Conservation (phyloP, 2,888 invertebrate genomes). For the Aleiodes leptofemur region DNA sequence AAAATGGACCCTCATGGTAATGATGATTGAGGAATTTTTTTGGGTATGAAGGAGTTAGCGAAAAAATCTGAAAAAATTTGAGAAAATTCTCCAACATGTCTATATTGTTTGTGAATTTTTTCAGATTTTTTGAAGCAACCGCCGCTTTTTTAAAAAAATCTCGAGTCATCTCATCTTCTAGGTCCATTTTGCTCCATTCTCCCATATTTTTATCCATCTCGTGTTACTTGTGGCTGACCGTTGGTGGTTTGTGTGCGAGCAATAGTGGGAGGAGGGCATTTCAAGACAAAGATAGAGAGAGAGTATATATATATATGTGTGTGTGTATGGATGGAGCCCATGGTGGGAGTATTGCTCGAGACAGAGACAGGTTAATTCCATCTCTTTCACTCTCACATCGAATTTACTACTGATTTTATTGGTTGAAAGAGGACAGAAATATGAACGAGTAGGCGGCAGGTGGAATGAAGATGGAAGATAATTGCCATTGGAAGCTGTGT, state of each 20-base stretch:
- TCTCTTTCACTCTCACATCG: neutral
- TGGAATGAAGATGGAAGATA: slow-evolving; percentile 40
- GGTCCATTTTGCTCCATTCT: too few relatives aligned
- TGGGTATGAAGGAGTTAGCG: too few relatives aligned
- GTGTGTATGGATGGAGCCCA: slow-evolving; percentile 35
- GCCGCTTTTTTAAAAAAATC: too few relatives aligned
- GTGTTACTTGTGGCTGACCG: slow-evolving; percentile 36
- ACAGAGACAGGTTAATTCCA: slow-evolving; percentile 51
- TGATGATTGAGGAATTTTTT: too few relatives aligned
- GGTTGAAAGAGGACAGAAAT: slow-evolving; percentile 39
- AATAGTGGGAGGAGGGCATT: slow-evolving; percentile 58
- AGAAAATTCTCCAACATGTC: too few relatives aligned
- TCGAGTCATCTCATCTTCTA: too few relatives aligned
- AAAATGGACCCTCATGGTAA: too few relatives aligned
- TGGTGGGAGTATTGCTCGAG: slow-evolving; percentile 45
- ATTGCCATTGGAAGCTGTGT: slow-evolving; percentile 33
- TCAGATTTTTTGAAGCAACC: too few relatives aligned
- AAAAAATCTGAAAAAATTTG: too few relatives aligned
- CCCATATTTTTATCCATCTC: slow-evolving; percentile 53
- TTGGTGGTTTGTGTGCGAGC: slow-evolving; percentile 16
- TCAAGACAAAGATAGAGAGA: slow-evolving; percentile 77
- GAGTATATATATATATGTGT: slow-evolving; percentile 2
- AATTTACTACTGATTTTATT: neutral
- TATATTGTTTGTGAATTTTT: too few relatives aligned
- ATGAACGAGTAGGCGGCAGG: slow-evolving; percentile 43